A percentile compares a stretch with the other conserved stretches of the same genome.
These are phyloP conservation scores for Cacoxenus indagator DNA, from an alignment of 2,888 invertebrate species.

Conservation along the genomic window DNA sequence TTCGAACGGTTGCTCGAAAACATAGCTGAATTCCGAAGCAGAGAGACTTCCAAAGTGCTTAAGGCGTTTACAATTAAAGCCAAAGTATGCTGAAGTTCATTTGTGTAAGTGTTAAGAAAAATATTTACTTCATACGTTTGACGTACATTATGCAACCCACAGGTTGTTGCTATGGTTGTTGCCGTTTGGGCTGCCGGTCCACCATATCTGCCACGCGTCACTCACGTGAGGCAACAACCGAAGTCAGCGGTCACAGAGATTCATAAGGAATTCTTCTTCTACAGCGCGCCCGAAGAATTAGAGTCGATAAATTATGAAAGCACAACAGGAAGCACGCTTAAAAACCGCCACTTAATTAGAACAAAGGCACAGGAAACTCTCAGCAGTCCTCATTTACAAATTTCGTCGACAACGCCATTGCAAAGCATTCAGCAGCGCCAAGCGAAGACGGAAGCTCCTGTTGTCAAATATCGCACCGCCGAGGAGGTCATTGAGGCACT, in stretches of 20 bases:
- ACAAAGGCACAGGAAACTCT: conserved; percentile 41
- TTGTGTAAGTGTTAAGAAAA: conserved; percentile 38
- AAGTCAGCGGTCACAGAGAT: background rate
- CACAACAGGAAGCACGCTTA: conserved; percentile 11
- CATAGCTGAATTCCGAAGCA: background rate
- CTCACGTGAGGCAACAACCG: conserved; percentile 24
- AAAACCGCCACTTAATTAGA: conserved; percentile 41
- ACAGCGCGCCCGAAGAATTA: conserved; percentile 43
- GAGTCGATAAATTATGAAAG: background rate
- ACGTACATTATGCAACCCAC: conserved; percentile 20
- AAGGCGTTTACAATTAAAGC: background rate
- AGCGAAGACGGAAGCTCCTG: conserved; percentile 43
- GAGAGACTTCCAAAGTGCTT: background rate
- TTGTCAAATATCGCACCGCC: conserved; percentile 41
- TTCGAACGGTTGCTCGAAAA: background rate
- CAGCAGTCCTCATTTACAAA: conserved; percentile 37
- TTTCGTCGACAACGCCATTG: background rate
- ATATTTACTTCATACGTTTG: background rate
- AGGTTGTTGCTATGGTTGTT: conserved; percentile 47
- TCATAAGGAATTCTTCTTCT: conserved; percentile 46
- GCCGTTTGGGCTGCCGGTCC: conserved; percentile 34
- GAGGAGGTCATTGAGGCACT: conserved; percentile 37
- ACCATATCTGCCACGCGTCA: conserved; percentile 33
- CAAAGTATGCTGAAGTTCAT: conserved; percentile 33
- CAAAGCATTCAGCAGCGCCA: conserved; percentile 18